Conservation (phyloP, 1,140 invertebrate species). For the Ptiloglossa arizonensis region DNA sequence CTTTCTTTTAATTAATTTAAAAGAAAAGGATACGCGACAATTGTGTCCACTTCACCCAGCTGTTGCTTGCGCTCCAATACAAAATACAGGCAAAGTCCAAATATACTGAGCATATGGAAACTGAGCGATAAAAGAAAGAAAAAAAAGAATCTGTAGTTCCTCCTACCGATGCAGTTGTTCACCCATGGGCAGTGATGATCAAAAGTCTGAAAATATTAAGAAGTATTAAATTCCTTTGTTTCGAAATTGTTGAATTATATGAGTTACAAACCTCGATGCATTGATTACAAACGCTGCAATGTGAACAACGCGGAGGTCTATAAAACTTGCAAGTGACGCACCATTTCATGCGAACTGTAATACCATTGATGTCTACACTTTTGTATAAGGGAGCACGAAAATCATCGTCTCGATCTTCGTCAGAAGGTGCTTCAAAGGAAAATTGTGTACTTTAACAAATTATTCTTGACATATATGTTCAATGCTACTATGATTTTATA, state of each 20-base stretch:
- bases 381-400: conserved; percentile 98
- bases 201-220: conserved; percentile 92
- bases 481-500: background rate
- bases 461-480: background rate
- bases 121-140: conserved; percentile 98
- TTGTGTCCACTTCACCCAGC: conserved; percentile 90
- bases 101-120: conserved; percentile 98
- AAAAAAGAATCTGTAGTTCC: conserved; percentile 99
- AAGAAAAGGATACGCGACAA: conserved; percentile 94
- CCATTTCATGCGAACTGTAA: conserved; percentile 99
- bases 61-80: conserved; percentile 92
- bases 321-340: conserved; percentile 99
- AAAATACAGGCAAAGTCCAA: conserved; percentile 95
- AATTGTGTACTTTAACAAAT: conserved; percentile 11
- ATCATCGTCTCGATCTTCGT: conserved; percentile 98
- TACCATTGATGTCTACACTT: conserved; percentile 98
- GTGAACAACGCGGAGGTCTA: conserved; percentile 97
- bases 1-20: background rate
- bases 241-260: background rate
- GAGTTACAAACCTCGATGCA: conserved; percentile 94
- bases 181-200: conserved; percentile 99
- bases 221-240: conserved; percentile 34
- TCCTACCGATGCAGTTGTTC: conserved; percentile 99
- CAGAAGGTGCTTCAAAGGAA: conserved; percentile 90
- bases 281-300: conserved; percentile 99